phyloP scores from a whole-genome alignment of 2,888 invertebrate species.

The Choristoneura rosaceana region DNA sequence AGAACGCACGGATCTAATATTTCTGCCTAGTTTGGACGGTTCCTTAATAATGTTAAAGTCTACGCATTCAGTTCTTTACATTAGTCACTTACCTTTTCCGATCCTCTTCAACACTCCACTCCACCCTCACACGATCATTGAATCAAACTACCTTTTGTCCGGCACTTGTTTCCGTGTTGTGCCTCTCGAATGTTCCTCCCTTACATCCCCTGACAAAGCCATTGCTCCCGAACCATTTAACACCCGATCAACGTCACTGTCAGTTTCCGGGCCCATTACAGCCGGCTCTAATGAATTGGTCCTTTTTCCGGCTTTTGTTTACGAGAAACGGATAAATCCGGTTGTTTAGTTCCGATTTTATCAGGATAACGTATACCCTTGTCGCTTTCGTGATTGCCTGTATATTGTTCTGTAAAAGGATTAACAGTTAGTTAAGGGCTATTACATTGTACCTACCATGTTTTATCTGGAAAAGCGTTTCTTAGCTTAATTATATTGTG shows the following conservation, averaged over 20 bases:
- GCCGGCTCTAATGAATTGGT: slow-evolving; percentile 57
- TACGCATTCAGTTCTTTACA: not conserved
- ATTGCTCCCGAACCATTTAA: slow-evolving; percentile 37
- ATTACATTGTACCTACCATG: not conserved
- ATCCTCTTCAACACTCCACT: slow-evolving; percentile 5
- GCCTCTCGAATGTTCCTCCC: slow-evolving; percentile 1
- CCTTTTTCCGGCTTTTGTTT: slow-evolving; percentile 49
- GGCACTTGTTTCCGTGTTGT: not conserved
- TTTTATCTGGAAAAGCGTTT: not conserved
- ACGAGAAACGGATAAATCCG: slow-evolving; percentile 31
- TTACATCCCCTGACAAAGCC: slow-evolving; percentile 24
- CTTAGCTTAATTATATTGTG: not conserved
- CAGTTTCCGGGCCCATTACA: slow-evolving; percentile 61
- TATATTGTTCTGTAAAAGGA: slow-evolving; percentile 19
- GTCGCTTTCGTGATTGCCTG: slow-evolving; percentile 18
- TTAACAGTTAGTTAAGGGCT: slow-evolving; percentile 1
- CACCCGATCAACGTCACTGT: slow-evolving; percentile 59
- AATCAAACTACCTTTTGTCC: slow-evolving; percentile 2
- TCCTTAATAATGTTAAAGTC: no score
- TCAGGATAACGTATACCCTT: slow-evolving; percentile 12
- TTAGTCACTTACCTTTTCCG: not conserved
- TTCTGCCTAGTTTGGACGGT: not conserved
- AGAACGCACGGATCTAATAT: not conserved
- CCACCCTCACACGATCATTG: not conserved
- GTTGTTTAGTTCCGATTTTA: slow-evolving; percentile 26